These are phyloP conservation scores for Hylia prasina DNA, from an alignment of 2,113 vertebrate species.

Conservation along the genomic window DNA sequence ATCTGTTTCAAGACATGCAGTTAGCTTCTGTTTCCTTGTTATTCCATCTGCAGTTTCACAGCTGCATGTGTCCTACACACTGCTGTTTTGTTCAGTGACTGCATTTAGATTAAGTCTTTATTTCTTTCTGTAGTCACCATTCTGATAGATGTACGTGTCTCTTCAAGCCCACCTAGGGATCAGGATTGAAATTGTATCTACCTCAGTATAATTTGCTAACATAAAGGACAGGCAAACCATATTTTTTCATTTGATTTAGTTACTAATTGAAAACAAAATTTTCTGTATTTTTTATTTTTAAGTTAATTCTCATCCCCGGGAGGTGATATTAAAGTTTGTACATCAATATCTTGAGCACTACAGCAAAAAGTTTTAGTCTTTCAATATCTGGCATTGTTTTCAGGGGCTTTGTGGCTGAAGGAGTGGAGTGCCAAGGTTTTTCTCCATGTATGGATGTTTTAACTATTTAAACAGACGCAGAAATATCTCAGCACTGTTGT, in stretches of 20 bases:
- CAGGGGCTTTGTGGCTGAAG: not conserved
- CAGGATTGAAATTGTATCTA: not conserved
- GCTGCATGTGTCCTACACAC: conserved; percentile 18
- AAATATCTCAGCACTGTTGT: not conserved
- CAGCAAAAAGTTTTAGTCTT: not conserved
- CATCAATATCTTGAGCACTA: not conserved
- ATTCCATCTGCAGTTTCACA: conserved; percentile 41
- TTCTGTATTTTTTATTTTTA: not conserved
- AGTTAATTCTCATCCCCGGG: not conserved
- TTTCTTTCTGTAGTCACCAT: not conserved
- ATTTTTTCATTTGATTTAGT: not conserved
- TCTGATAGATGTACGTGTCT: not conserved
- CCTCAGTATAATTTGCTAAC: not conserved
- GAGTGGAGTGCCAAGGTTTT: not conserved
- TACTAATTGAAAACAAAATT: not conserved
- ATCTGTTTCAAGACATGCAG: conserved; percentile 31
- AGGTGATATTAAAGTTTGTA: no score
- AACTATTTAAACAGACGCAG: not conserved
- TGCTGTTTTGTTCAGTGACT: not conserved
- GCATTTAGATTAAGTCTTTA: not conserved
- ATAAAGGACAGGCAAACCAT: not conserved
- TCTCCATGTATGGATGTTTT: not conserved
- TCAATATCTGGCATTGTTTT: not conserved
- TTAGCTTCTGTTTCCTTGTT: conserved; percentile 38
- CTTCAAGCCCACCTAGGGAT: not conserved